Evolutionary conservation across 2,797 vertebrate species (phyloP), one percentile per base, ranked within the genome.

Genomic region (Clarias platycephalus): DNA sequence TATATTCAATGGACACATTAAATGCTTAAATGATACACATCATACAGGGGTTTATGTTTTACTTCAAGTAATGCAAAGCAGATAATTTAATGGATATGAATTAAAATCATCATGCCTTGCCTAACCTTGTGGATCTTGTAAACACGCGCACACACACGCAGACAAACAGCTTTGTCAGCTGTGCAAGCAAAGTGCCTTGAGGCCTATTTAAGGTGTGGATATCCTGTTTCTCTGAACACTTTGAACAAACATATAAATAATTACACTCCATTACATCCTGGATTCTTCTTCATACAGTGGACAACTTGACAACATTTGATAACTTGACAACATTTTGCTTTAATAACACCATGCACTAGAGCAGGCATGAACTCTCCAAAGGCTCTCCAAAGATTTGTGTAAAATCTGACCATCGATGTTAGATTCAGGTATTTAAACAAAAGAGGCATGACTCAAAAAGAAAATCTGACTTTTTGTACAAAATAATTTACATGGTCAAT

Each of bases 121-220:
- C 9, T 58, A 58, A 53, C 13, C 12, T 53, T 53, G 49, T 53
- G 49, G 49, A 53, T 53, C 49, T 13, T 13, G 40, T 9, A 44
- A 53, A 53, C 49, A 53, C 49, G 0, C 3, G 49, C 12, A 12
- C 44, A 28, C 40, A 16, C 2, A 3, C 40, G 15, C 71, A 28
- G 44, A 78, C 28, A 34, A 5, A 57, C 26, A 76, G 57, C 58
- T 78, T 78, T 26, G 64, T 64, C 77, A 77, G 57, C 31, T 62
- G 57, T 62, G 22, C 22, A 78, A n/a, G 20, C 26, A 64, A 20
- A 64, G 40, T 80, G 60, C n/a, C 26, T 13, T 15, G 28, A 16
- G 37, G 20, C 16, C 60, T 77, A 37, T 76, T 10, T 57, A 28
- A 37, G 70, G 15, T 60, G 31, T 55, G 70, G 44, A 74, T 88